Evolutionary conservation across 2,797 vertebrate species (phyloP).

Genomic region (Phataginus tetradactyla): DNA sequence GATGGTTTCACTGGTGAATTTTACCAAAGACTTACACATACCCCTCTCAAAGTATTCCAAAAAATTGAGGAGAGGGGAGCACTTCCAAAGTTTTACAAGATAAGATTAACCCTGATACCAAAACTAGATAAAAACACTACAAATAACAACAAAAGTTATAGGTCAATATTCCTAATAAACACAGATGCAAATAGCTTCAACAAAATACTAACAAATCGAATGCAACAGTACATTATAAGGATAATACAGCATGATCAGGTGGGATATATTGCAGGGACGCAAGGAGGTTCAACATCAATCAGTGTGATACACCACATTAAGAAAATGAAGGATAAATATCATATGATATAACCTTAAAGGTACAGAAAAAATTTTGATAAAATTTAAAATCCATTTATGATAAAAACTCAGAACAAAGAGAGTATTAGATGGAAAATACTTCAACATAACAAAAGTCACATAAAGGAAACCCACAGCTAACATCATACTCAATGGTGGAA

Average conservation of each 20-base stretch:
- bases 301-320: neutral
- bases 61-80: neutral
- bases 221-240: neutral
- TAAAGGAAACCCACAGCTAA: neutral
- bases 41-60: neutral
- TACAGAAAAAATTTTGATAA: neutral
- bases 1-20: neutral
- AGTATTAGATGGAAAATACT: neutral
- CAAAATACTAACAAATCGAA: neutral
- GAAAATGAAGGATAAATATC: neutral
- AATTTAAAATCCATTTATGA: neutral
- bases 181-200: neutral
- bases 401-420: neutral
- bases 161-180: neutral
- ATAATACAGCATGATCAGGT: neutral
- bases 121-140: neutral
- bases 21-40: neutral
- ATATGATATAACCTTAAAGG: neutral
- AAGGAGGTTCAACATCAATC: neutral
- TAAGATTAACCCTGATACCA: neutral
- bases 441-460: neutral
- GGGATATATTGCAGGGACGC: neutral
- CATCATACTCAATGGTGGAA: neutral
- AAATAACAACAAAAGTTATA: neutral
- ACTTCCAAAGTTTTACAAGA: neutral